These are phyloP conservation scores for Canis aureus DNA, from an alignment of 2,113 vertebrate genomes.

Conservation along the genomic window DNA sequence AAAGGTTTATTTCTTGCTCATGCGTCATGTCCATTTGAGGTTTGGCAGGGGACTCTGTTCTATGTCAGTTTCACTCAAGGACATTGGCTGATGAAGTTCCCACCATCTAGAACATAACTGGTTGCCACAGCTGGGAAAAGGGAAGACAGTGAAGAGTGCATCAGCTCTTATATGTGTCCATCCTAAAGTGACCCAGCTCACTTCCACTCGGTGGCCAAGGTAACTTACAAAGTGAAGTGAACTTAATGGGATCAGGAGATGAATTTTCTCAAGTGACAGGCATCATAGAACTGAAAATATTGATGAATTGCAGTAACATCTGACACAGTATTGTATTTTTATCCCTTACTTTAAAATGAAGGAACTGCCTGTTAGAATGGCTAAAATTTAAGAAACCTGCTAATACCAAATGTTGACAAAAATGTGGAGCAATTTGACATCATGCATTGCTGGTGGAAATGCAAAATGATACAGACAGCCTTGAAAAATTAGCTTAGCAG, in stretches of 20 bases:
- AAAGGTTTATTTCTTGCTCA: constrained; percentile 38
- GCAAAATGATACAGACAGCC: neutral
- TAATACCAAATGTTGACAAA: constrained; percentile 8
- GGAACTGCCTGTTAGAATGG: neutral
- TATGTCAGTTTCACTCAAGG: constrained; percentile 33
- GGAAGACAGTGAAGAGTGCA: neutral
- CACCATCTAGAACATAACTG: constrained; percentile 48
- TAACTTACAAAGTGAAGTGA: neutral
- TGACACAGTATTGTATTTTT: neutral
- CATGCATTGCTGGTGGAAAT: neutral
- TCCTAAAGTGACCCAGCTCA: neutral
- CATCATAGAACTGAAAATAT: neutral
- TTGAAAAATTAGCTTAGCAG: neutral
- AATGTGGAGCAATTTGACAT: neutral
- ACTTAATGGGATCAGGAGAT: neutral
- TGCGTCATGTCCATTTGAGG: neutral
- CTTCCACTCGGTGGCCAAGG: neutral
- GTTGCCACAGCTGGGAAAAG: neutral
- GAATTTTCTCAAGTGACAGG: neutral
- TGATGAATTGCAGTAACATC: neutral
- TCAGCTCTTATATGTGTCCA: neutral
- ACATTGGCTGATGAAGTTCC: constrained; percentile 24
- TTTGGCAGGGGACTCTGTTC: neutral
- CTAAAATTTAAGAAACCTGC: neutral
- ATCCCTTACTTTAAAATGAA: constrained; percentile 40